Evolutionary conservation across 2,888 invertebrate species (phyloP).

Genomic region (Coecobrya sp.): DNA sequence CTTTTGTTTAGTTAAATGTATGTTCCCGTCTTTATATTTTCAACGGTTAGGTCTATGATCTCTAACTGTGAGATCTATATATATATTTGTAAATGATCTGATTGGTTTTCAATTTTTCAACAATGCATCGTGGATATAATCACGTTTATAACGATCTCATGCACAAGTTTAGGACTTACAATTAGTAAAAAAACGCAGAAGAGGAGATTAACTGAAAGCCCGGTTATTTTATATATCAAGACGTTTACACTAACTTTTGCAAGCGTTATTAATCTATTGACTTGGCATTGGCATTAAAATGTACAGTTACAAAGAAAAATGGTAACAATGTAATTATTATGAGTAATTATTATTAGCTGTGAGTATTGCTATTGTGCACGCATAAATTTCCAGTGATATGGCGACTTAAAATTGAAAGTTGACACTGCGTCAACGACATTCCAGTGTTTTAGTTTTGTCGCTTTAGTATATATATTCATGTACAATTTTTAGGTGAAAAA

Average conservation of each 20-base stretch:
- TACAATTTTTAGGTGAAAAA: not conserved
- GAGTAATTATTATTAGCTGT: no score
- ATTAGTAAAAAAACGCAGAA: not conserved
- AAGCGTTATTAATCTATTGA: not conserved
- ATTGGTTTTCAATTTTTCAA: not conserved
- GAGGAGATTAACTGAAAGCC: not conserved
- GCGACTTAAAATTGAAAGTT: not conserved
- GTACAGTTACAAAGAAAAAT: not conserved
- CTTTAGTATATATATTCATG: not conserved
- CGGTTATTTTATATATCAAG: not conserved
- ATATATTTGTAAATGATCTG: not conserved
- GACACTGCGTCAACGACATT: not conserved
- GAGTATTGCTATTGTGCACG: conserved; percentile 33
- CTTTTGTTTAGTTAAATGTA: not conserved
- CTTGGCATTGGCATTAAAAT: no score
- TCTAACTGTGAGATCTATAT: not conserved
- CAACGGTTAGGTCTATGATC: not conserved
- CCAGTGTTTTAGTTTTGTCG: not conserved
- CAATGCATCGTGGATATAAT: not conserved
- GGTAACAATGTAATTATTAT: not conserved
- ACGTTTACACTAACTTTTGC: not conserved
- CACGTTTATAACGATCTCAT: not conserved
- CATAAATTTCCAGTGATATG: conserved; percentile 40
- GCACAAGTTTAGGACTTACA: not conserved
- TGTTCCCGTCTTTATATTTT: not conserved